phyloP scores from a whole-genome alignment of 1,140 invertebrate genomes.

The Formica selysi region DNA sequence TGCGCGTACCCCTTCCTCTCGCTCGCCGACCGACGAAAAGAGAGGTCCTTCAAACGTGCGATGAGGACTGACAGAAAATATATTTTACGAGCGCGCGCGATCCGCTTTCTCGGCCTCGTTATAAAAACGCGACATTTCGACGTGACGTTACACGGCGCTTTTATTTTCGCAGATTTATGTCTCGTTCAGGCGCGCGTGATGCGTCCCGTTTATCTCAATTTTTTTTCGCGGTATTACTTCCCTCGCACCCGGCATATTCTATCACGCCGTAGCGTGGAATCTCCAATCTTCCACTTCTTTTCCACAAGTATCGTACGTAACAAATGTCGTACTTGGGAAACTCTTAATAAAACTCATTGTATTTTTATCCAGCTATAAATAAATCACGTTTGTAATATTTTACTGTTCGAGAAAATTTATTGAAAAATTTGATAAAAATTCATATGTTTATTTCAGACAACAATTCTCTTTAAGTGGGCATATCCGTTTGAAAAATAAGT shows the following conservation, averaged over 20 bases:
- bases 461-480: background rate
- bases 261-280: background rate
- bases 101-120: conserved; percentile 8
- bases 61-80: conserved; percentile 34
- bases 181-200: conserved; percentile 5
- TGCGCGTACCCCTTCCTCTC: background rate
- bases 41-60: background rate
- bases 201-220: conserved; percentile 16
- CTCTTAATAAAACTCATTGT: no score
- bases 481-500: no score
- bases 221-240: background rate
- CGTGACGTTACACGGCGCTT: conserved; percentile 33
- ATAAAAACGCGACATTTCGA: conserved; percentile 50
- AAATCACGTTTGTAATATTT: background rate
- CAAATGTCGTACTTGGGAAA: no score
- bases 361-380: no score
- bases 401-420: background rate
- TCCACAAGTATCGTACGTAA: background rate
- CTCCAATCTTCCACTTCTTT: background rate
- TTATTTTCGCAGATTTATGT: conserved; percentile 40
- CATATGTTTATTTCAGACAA: background rate
- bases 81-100: conserved; percentile 12
- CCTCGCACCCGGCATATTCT: background rate
- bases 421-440: background rate
- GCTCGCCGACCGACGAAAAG: background rate